Evolutionary conservation across 2,113 vertebrate genomes (phyloP).

Genomic region (Shinisaurus crocodilurus): DNA sequence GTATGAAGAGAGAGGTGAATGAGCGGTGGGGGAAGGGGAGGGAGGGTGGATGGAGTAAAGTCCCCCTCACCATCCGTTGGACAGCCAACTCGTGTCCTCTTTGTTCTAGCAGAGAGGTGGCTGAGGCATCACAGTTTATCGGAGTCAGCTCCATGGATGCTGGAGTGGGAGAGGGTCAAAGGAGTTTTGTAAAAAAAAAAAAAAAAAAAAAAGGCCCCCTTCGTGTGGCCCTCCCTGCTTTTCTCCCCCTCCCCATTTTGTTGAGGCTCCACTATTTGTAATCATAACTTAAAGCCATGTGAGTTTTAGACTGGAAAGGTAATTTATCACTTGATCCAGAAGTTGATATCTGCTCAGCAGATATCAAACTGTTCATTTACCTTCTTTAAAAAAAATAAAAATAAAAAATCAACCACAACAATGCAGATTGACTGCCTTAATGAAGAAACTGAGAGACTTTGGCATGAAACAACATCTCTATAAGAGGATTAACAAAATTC

Average conservation of each 20-base stretch:
- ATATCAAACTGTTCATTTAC: constrained; percentile 56
- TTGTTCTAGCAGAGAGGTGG: neutral
- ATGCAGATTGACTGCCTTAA: constrained; percentile 57
- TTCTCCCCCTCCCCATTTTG: neutral
- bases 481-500: constrained; percentile 77
- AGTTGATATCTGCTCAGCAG: constrained; percentile 15
- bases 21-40: too few species aligned
- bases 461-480: constrained; percentile 69
- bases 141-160: neutral
- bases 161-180: neutral
- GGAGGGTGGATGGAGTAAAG: too few species aligned
- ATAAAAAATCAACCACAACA: neutral
- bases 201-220: neutral
- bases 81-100: neutral
- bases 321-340: constrained; percentile 36
- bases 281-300: neutral
- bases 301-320: neutral
- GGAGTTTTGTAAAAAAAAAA: too few species aligned
- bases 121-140: neutral
- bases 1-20: too few species aligned
- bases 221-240: neutral
- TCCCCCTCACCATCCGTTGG: neutral
- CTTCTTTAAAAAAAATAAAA: constrained; percentile 30
- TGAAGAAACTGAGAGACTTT: constrained; percentile 58
- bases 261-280: neutral